These are phyloP conservation scores for Drosophila bunnanda DNA, from an alignment of 2,888 invertebrate genomes.

Conservation along the genomic window DNA sequence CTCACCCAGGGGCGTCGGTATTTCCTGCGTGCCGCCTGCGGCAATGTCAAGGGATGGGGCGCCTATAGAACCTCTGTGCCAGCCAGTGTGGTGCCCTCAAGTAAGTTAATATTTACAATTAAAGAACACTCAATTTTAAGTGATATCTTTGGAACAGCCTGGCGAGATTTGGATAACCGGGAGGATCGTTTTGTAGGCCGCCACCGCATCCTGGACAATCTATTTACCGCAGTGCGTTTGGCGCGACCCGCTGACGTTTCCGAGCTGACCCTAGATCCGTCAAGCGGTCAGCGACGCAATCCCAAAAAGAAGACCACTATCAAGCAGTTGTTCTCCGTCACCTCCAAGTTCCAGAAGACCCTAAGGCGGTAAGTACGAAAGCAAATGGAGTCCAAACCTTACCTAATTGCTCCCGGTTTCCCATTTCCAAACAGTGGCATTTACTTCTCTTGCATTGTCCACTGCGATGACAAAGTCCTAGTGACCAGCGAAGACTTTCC, in stretches of 20 bases:
- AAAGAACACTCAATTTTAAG: not conserved
- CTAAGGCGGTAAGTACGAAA: slow-evolving; percentile 88
- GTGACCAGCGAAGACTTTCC: slow-evolving; percentile 98
- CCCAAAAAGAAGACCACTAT: slow-evolving; percentile 95
- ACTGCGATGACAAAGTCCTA: slow-evolving; percentile 97
- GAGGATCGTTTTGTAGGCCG: slow-evolving; percentile 89
- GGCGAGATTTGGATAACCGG: slow-evolving; percentile 92
- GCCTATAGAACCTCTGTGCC: slow-evolving; percentile 91
- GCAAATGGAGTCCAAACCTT: not conserved
- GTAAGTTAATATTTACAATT: slow-evolving; percentile 86
- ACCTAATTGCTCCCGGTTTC: not conserved
- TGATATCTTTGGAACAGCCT: slow-evolving; percentile 86
- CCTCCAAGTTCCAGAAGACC: slow-evolving; percentile 98
- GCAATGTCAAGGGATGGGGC: slow-evolving; percentile 97
- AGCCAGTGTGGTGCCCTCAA: slow-evolving; percentile 94
- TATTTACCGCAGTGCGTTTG: slow-evolving; percentile 90
- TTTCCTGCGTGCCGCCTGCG: slow-evolving; percentile 95
- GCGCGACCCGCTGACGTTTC: slow-evolving; percentile 87
- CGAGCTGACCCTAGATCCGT: slow-evolving; percentile 88
- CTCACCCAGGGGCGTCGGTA: slow-evolving; percentile 94
- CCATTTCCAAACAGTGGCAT: slow-evolving; percentile 90
- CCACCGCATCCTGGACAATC: slow-evolving; percentile 89
- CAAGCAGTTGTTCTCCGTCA: slow-evolving; percentile 96
- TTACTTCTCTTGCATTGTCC: slow-evolving; percentile 95
- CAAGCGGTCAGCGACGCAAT: slow-evolving; percentile 88